These are phyloP conservation scores for Acropternis orthonyx DNA, from an alignment of 2,797 vertebrate genomes.

Conservation along the genomic window DNA sequence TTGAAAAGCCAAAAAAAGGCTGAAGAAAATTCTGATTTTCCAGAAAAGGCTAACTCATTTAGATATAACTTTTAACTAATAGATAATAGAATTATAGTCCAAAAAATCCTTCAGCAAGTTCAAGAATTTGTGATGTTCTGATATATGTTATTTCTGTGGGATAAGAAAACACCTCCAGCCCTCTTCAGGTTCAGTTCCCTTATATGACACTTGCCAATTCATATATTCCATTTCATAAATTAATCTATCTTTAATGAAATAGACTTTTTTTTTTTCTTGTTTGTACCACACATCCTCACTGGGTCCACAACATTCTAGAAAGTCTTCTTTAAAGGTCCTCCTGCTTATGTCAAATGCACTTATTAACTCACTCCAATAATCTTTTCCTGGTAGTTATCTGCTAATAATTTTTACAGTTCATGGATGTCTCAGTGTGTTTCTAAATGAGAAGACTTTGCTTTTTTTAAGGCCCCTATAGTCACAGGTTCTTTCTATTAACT, in stretches of 20 bases:
- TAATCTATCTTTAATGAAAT: not conserved
- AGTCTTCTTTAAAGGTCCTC: not conserved
- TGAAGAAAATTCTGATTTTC: not conserved
- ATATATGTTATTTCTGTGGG: not conserved
- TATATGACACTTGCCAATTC: not conserved
- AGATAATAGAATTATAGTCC: not conserved
- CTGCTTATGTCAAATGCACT: not conserved
- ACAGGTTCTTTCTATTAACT: not conserved
- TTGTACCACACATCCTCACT: not conserved
- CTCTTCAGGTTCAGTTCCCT: not conserved
- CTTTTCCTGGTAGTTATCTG: not conserved
- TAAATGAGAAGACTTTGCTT: not conserved
- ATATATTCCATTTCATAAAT: not conserved
- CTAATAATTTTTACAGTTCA: not conserved
- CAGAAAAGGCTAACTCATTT: not conserved
- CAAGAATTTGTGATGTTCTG: not conserved
- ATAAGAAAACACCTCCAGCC: not conserved
- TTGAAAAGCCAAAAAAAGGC: not conserved
- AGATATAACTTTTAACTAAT: not conserved
- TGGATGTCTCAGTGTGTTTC: not conserved
- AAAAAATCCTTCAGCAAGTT: not conserved
- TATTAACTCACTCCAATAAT: not conserved
- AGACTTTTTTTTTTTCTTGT: not conserved
- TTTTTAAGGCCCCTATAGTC: not conserved
- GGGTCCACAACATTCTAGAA: not conserved